Base-by-base conservation (phyloP, 2,797 vertebrate species). In the Anomalospiza imberbis region DNA sequence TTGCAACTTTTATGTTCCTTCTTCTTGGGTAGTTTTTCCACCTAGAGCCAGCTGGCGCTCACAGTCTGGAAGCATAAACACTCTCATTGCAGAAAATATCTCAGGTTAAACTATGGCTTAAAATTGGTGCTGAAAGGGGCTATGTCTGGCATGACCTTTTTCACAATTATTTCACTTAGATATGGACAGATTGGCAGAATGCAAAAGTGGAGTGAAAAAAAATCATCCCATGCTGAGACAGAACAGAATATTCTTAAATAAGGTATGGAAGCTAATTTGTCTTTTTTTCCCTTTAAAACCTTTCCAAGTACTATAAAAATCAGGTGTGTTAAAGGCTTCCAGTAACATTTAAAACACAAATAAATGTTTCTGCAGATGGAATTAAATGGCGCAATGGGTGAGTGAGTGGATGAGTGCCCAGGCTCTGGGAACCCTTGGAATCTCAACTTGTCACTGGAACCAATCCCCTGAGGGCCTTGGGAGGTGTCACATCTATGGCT, bases 41-140 rank as follows among this genome's bases (percentile, higher is more conserved):
- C 45, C 55, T 36, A 29, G 88, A 84, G 84, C 86, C 91, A 94
- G 78, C 70, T 89, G 91, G 84, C 90, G 57, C 79, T 85, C 40
- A 6, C 8, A 13, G 62, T 19, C 47, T 28, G 75, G 78, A 63
- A 79, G 42, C 4, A 5, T 10, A 89, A 95, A 86, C 34, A 28
- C 15, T 63, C 61, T n/a, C 31, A 47, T 1, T 57, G 72, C 66
- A 85, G 78, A 73, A 88, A 89, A 84, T 6, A 7, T 45, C 51
- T 71, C 6, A 11, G 45, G 12, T 68, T 73, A 68, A 94, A 28
- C n/a, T 12, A 4, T 4, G 47, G 72, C 22, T 63, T 62, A 48
- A 70, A 29, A 40, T 6, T 7, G 51, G 40, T 83, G 89, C 14
- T 84, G 90, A 84, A 85, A 86, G 40, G 14, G 61, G 22, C 36